These are phyloP conservation scores for Rhagium mordax DNA, from an alignment of 2,888 invertebrate species.

Conservation along the genomic window DNA sequence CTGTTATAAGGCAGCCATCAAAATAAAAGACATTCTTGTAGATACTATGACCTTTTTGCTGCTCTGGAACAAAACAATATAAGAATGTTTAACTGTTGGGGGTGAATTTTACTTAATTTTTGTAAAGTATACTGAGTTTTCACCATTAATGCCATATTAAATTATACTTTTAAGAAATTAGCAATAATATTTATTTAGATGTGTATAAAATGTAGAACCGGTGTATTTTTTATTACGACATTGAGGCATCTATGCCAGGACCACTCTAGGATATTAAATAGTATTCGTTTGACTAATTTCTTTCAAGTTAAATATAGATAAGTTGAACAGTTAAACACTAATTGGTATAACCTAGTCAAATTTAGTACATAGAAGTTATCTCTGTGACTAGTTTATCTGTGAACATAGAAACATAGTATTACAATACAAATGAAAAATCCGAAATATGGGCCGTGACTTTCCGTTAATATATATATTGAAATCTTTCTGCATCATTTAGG, in stretches of 20 bases:
- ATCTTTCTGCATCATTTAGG: no score
- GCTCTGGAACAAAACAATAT: slow-evolving; percentile 19
- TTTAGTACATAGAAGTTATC: no score
- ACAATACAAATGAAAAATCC: no score
- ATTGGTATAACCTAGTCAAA: no score
- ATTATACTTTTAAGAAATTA: slow-evolving; percentile 19
- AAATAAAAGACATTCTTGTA: slow-evolving; percentile 31
- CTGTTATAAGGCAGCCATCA: slow-evolving; percentile 23
- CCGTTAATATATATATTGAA: no score
- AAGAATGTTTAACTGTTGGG: slow-evolving; percentile 9
- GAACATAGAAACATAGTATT: no score
- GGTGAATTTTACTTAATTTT: slow-evolving; percentile 30
- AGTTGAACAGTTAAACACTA: background rate
- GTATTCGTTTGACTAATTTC: background rate
- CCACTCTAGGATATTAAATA: background rate
- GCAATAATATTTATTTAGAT: slow-evolving; percentile 30
- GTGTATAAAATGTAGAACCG: background rate
- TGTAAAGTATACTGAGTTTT: background rate
- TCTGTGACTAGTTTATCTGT: no score
- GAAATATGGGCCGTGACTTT: no score
- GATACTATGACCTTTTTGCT: slow-evolving; percentile 21
- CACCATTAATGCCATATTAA: slow-evolving; percentile 17
- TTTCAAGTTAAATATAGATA: background rate
- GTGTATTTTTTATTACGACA: background rate
- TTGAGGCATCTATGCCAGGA: background rate